Base-by-base conservation (phyloP, 2,888 invertebrate species). In the Dryococelus australis region DNA sequence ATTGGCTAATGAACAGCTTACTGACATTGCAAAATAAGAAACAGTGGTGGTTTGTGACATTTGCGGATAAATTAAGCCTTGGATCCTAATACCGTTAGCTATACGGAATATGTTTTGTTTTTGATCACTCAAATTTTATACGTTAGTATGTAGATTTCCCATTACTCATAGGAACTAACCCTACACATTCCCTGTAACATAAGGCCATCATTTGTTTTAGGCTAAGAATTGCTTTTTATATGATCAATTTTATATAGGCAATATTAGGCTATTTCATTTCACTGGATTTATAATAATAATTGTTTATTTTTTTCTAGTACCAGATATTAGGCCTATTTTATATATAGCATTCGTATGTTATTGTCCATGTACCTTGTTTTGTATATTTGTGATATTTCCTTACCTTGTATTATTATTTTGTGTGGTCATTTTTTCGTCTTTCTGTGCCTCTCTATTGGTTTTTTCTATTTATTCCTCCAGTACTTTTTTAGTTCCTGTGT, bases 1-100 rank as follows among this genome's bases (percentile, higher is more conserved):
- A 43, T 86, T 83, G 86, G 51, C 81, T 27, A 51, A 81, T 86
- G 83, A 86, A 51, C 16, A 24, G 28, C 83, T 83, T 47, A 83
- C 83, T n/a, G 83, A n/a, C 6, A 26, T 86, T 43, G 8, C n/a
- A 43, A 79, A 86, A 80, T 4, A 43, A 28, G 47, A n/a, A 20
- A 80, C 24, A 2, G n/a, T 9, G 24, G 26, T 86, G 10, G 8
- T 35, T 13, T 86, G 43, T 79, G 43, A 79, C 43, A n/a, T 12
- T 43, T 86, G 79, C n/a, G 35, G 24, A 65, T 1, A 35, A 65
- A 86, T 86, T 51, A 12, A 78, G 12, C 35, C 27, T 26, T 16
- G 78, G 12, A 86, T 24, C 10, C 13, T 8, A 79, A n/a, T 35
- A 20, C 24, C 12, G n/a, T 26, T 28, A 12, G 13, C 28, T 80